Evolutionary conservation across 30 jellyfish, hydroid and myxozoan species (phyloP).

Genomic region (Turritopsis dohrnii): DNA sequence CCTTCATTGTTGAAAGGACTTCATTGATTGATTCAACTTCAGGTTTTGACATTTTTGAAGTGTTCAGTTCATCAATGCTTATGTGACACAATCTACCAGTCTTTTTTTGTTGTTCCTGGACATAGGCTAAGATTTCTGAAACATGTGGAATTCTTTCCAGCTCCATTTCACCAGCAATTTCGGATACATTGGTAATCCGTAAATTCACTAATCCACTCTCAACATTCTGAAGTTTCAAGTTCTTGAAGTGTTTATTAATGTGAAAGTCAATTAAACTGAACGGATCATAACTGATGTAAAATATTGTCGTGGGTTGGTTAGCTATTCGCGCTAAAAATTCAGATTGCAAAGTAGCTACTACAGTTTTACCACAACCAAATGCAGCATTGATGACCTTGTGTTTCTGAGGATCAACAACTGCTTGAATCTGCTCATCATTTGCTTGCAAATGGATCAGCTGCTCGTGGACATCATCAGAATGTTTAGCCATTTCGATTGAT

Average conservation of each 20-base stretch:
- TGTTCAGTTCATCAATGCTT: background rate
- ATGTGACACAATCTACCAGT: background rate
- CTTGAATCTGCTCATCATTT: background rate
- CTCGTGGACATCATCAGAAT: background rate
- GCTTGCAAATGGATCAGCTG: background rate
- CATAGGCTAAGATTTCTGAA: background rate
- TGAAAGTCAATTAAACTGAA: background rate
- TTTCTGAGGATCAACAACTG: background rate
- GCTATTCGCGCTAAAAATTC: background rate
- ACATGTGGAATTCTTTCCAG: background rate
- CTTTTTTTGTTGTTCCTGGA: background rate
- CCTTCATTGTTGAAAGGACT: background rate
- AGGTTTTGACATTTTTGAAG: background rate
- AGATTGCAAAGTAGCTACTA: background rate
- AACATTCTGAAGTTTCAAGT: background rate
- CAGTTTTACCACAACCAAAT: background rate
- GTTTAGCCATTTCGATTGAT: background rate
- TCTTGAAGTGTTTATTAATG: background rate
- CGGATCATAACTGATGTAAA: background rate
- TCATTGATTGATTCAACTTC: background rate
- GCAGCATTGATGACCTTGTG: background rate
- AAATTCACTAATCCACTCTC: background rate
- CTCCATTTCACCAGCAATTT: background rate
- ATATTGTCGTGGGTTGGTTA: background rate
- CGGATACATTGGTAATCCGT: background rate